Conservation (phyloP, 2,888 invertebrate genomes). For the Tyria jacobaeae region DNA sequence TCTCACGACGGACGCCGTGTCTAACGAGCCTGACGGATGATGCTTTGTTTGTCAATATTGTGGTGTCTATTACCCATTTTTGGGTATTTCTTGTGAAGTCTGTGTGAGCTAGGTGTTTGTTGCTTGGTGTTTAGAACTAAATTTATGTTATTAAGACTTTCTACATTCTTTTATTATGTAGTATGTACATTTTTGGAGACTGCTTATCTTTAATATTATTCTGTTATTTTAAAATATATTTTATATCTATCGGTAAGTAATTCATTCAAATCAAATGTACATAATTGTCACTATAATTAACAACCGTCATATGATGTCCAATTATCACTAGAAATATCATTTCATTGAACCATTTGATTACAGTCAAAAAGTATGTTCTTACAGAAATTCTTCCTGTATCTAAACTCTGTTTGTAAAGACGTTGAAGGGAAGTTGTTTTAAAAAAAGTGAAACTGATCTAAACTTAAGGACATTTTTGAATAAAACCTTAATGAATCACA, state of each 20-base stretch:
- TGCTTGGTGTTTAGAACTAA: neutral
- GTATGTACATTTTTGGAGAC: neutral
- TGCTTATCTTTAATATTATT: neutral
- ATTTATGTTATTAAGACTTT: neutral
- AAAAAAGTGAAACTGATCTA: too few species aligned
- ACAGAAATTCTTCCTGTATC: too few species aligned
- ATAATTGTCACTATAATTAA: too few species aligned
- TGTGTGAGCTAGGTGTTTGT: neutral
- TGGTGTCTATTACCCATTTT: conserved; percentile 29
- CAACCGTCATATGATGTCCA: too few species aligned
- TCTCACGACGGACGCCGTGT: conserved; percentile 35
- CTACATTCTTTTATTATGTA: neutral
- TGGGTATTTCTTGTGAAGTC: neutral
- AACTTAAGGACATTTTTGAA: too few species aligned
- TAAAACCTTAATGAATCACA: too few species aligned
- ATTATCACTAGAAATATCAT: too few species aligned
- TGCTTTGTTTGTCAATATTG: conserved; percentile 23
- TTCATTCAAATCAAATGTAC: neutral
- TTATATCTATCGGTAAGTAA: too few species aligned
- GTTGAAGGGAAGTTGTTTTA: too few species aligned
- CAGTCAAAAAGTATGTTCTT: too few species aligned
- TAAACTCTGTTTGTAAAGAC: too few species aligned
- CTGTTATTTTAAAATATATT: neutral
- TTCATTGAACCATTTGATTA: too few species aligned
- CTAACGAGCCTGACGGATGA: neutral